Conservation (phyloP, 1,140 invertebrate genomes). For the Linepithema humile region DNA sequence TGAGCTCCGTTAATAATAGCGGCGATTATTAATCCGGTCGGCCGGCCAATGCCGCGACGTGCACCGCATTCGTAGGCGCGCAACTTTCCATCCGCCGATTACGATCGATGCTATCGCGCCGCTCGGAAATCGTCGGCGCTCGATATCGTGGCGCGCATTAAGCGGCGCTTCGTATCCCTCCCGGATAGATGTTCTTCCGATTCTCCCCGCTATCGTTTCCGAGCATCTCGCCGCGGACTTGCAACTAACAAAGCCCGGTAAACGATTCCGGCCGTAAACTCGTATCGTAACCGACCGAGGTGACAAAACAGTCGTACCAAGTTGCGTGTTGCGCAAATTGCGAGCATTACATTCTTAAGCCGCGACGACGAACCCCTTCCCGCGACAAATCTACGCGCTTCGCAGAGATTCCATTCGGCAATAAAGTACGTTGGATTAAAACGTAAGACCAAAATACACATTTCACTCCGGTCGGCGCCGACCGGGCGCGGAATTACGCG, state of each 20-base stretch:
- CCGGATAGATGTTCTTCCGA: background rate
- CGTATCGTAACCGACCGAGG: background rate
- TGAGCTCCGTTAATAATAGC: conserved; percentile 41
- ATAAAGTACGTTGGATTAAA: conserved; percentile 54
- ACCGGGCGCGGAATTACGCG: conserved; percentile 47
- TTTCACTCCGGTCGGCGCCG: conserved; percentile 17
- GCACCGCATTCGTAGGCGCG: background rate
- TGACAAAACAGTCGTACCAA: background rate
- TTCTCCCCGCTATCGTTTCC: background rate
- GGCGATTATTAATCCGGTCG: conserved; percentile 37
- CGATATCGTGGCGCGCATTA: conserved; percentile 2
- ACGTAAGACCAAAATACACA: conserved; percentile 55
- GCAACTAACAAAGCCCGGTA: background rate
- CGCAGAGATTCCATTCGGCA: conserved; percentile 59
- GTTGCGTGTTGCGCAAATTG: conserved; percentile 20
- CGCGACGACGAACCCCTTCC: background rate
- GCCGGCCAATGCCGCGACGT: background rate
- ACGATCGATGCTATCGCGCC: conserved; percentile 4
- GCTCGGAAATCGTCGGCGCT: background rate
- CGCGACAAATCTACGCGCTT: conserved; percentile 9
- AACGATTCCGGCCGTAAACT: background rate
- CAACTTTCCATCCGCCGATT: conserved; percentile 31
- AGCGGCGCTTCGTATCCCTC: background rate
- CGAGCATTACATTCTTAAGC: conserved; percentile 10
- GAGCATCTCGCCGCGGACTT: background rate